Percentiles rank a stretch among this genome's conserved stretches.
Evolutionary conservation across 1,140 invertebrate genomes (phyloP).

Genomic region (Drosophila carrolli): DNA sequence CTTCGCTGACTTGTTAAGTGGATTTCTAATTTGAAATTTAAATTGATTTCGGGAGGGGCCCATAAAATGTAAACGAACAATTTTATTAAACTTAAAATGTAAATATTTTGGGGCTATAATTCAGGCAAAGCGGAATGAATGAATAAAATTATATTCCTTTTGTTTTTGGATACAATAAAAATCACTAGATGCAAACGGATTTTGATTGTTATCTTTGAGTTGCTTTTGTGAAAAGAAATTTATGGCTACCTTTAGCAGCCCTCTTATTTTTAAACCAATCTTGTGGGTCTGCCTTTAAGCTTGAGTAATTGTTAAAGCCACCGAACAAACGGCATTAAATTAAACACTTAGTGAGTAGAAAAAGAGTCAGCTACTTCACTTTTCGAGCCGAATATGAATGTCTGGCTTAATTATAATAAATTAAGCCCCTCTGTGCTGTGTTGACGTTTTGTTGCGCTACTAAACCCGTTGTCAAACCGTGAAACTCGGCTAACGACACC

Average conservation of each 20-base stretch:
- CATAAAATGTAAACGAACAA: constrained; percentile 36
- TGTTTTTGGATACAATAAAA: background rate
- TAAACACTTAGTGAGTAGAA: constrained; percentile 23
- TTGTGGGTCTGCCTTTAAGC: background rate
- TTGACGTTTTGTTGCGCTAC: constrained; percentile 20
- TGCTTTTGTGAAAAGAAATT: constrained; percentile 2
- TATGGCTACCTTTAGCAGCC: constrained; percentile 1
- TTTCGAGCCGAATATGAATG: constrained; percentile 22
- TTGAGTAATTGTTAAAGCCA: constrained; percentile 10
- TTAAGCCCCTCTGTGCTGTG: constrained; percentile 20
- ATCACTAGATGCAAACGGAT: background rate
- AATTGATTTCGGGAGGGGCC: constrained; percentile 36
- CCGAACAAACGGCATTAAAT: constrained; percentile 48
- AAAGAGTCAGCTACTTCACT: constrained; percentile 7
- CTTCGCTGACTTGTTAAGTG: constrained; percentile 29
- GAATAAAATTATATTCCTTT: constrained; percentile 18
- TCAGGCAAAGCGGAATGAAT: constrained; percentile 16
- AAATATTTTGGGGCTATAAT: constrained; percentile 17
- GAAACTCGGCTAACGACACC: constrained; percentile 20
- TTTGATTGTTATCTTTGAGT: constrained; percentile 9
- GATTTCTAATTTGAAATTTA: constrained; percentile 46
- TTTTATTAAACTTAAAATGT: constrained; percentile 37
- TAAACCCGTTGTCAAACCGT: constrained; percentile 41
- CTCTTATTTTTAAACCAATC: background rate
- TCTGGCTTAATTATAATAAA: constrained; percentile 62